A percentile compares a stretch with the other conserved stretches of the same genome.
These are phyloP conservation scores for Oreamnos americanus DNA, from an alignment of 2,113 vertebrate genomes.

Conservation along the genomic window DNA sequence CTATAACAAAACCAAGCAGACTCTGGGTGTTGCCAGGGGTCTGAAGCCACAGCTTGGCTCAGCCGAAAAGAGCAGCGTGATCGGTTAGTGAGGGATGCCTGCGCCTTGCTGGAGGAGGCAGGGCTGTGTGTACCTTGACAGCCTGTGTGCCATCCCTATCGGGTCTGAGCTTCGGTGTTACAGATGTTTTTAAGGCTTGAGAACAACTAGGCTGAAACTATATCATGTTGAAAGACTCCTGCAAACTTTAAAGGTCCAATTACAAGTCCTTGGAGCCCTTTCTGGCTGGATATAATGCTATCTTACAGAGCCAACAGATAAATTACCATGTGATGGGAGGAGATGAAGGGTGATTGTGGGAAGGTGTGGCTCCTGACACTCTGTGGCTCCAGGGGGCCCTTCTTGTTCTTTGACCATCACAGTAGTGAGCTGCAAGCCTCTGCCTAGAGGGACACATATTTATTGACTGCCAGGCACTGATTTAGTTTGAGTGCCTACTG, in stretches of 20 bases:
- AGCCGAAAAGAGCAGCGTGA: background rate
- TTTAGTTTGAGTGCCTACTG: background rate
- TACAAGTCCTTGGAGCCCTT: background rate
- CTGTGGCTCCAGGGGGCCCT: background rate
- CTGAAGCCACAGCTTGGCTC: background rate
- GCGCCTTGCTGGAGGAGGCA: accelerated
- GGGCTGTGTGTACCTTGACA: background rate
- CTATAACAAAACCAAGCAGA: background rate
- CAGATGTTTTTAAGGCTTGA: background rate
- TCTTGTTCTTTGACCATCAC: background rate
- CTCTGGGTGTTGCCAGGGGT: background rate
- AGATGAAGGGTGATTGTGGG: background rate
- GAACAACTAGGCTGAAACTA: background rate
- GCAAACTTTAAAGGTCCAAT: background rate
- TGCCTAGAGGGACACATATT: background rate
- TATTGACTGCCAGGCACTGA: background rate
- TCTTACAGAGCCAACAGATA: background rate
- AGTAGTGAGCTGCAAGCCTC: background rate
- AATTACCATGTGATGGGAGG: background rate
- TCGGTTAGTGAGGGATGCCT: background rate
- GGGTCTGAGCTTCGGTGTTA: background rate
- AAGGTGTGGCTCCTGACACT: background rate
- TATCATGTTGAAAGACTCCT: background rate
- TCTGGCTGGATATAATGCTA: background rate
- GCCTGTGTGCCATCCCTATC: background rate